phyloP scores from a whole-genome alignment of 1,140 invertebrate genomes.

The Neelides sp. region DNA sequence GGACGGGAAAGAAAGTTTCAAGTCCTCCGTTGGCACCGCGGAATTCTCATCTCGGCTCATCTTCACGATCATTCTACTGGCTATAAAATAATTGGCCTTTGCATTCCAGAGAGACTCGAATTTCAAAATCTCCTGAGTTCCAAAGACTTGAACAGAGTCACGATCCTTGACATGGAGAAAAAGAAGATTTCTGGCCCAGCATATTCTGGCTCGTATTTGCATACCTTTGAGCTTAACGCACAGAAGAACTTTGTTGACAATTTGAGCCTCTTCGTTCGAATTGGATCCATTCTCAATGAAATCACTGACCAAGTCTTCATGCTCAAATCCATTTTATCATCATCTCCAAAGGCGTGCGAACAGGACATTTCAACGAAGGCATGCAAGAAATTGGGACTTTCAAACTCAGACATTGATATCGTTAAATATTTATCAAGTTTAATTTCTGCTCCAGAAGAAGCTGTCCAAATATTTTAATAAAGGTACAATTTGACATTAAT shows the following conservation, averaged over 20 bases:
- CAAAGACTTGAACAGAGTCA: conserved; percentile 22
- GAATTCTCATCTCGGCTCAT: conserved; percentile 31
- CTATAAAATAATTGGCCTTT: conserved; percentile 32
- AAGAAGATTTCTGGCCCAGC: conserved; percentile 23
- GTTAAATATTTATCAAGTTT: conserved; percentile 20
- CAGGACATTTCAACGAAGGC: not conserved
- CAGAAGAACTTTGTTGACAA: conserved; percentile 24
- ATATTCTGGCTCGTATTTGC: conserved; percentile 22
- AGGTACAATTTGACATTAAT: too few relatives aligned
- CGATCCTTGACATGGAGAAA: conserved; percentile 22
- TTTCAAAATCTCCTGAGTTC: conserved; percentile 32
- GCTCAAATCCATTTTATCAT: conserved; percentile 13
- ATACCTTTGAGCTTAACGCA: conserved; percentile 15
- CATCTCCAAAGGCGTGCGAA: not conserved
- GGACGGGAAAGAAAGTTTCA: conserved; percentile 11
- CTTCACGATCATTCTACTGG: conserved; percentile 10
- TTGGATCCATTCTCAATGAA: conserved; percentile 24
- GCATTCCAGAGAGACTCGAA: conserved; percentile 31
- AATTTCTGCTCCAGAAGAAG: conserved; percentile 10
- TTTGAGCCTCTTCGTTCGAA: conserved; percentile 15
- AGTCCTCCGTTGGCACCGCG: conserved; percentile 31
- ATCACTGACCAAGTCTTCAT: conserved; percentile 26
- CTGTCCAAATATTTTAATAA: conserved; percentile 21
- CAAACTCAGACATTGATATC: conserved; percentile 26
- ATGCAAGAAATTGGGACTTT: conserved; percentile 17